Conservation (phyloP, 2,113 vertebrate genomes). For the Dipodomys ordii region DNA sequence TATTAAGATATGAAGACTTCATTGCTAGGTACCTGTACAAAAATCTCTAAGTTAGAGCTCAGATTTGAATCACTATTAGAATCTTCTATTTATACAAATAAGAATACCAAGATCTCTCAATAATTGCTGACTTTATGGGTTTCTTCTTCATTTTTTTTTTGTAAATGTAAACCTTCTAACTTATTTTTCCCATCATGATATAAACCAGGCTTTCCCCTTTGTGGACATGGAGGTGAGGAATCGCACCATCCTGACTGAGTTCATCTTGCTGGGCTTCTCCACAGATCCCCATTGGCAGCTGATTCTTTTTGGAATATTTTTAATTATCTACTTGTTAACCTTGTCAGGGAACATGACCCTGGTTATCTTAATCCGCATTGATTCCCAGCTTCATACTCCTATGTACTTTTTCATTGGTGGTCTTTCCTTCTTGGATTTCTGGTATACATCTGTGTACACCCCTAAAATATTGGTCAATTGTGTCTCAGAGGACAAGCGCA, state of each 20-base stretch:
- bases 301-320: constrained; percentile 61
- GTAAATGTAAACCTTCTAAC: background rate
- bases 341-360: constrained; percentile 66
- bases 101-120: background rate
- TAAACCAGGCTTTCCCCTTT: background rate
- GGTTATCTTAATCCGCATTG: constrained; percentile 32
- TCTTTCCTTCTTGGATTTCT: constrained; percentile 75
- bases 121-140: background rate
- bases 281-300: constrained; percentile 43
- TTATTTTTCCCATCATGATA: background rate
- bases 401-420: constrained; percentile 75
- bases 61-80: background rate
- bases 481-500: constrained; percentile 55
- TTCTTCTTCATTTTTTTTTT: no score
- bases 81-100: background rate
- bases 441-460: constrained; percentile 72
- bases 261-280: constrained; percentile 67
- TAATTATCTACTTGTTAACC: constrained; percentile 21
- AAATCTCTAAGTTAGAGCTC: background rate
- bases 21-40: no score
- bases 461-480: constrained; percentile 70
- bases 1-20: background rate
- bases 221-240: constrained; percentile 47
- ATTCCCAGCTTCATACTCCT: constrained; percentile 61
- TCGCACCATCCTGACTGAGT: constrained; percentile 49